These are phyloP conservation scores for Strigamia transsilvanica DNA, from an alignment of 2,888 invertebrate species.

Conservation along the genomic window DNA sequence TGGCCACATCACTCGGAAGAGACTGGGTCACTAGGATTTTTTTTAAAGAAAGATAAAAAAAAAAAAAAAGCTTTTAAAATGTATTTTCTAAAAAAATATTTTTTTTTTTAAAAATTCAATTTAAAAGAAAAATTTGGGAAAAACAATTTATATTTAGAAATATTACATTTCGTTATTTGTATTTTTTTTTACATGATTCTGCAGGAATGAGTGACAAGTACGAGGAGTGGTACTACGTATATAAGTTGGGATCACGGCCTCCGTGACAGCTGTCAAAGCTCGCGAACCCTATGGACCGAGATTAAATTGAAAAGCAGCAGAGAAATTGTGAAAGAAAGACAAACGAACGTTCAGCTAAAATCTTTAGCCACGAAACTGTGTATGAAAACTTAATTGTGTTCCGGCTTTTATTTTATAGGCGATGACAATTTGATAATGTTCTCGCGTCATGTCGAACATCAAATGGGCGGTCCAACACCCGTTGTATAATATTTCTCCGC, in stretches of 20 bases:
- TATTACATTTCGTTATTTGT: too few relatives aligned
- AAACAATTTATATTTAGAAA: too few relatives aligned
- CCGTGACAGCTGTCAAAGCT: conserved; percentile 8
- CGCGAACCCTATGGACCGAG: neutral
- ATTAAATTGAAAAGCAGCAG: neutral
- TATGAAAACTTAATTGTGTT: neutral
- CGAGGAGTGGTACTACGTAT: neutral
- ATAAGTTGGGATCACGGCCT: neutral
- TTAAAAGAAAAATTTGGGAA: neutral
- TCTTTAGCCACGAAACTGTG: neutral
- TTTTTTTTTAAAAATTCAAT: neutral
- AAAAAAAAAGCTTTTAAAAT: neutral
- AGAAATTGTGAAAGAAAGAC: neutral
- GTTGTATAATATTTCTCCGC: neutral
- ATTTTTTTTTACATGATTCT: neutral
- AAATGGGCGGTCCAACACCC: neutral
- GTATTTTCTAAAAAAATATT: too few relatives aligned
- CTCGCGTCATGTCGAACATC: conserved; percentile 1
- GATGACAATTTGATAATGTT: conserved; percentile 8
- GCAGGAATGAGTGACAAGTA: neutral
- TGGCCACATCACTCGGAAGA: neutral
- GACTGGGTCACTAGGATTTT: neutral
- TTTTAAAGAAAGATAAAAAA: neutral
- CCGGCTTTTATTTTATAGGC: conserved; percentile 8
- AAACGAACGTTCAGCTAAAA: neutral